Evolutionary conservation across 2,113 vertebrate genomes (phyloP), one percentile per base, ranked within the genome.

Genomic region (Chunga burmeisteri): DNA sequence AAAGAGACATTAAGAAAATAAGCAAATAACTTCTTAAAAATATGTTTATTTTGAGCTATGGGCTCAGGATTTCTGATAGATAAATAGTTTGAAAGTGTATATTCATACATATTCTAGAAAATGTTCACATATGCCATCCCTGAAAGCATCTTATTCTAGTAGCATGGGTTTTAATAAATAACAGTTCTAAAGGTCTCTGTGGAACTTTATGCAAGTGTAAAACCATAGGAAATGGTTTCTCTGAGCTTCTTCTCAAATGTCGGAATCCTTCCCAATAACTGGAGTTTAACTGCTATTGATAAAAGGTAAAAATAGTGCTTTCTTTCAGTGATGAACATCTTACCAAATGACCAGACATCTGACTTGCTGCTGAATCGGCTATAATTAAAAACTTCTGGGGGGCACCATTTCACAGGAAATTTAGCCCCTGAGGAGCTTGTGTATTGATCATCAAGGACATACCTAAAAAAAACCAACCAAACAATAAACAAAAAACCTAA

Each of bases 381-480:
- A 52, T 99, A 99, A 97, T 99, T 99, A 74, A 99, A 99, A 86
- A 99, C 99, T 95, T 99, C 99, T 0, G 99, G 99, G 4, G 99
- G 98, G n/a, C 99, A 99, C 99, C 99, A 99, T 88, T 99, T 99
- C 87, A 99, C 99, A 6, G 99, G 99, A 88, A 99, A 99, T 81
- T 99, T 99, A 17, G 99, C 98, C 13, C 99, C 99, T 1, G 98
- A 99, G 12, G 99, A 99, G 72, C 99, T 99, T 81, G 99, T 99
- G 93, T 99, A 99, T 63, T 99, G 99, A 90, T 99, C 98, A 71
- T 99, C 99, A 72, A 99, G 98, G 18, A 99, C 99, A n/a, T 99
- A 99, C 82, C 99, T 99, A 38, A 32, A 67, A 80, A 74, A 49
- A 61, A 32, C n/a, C n/a, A 62, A 6, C 13, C 13, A 5, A 38